Base-by-base conservation (phyloP, 2,888 invertebrate genomes). In the Pterobdella sp. region DNA sequence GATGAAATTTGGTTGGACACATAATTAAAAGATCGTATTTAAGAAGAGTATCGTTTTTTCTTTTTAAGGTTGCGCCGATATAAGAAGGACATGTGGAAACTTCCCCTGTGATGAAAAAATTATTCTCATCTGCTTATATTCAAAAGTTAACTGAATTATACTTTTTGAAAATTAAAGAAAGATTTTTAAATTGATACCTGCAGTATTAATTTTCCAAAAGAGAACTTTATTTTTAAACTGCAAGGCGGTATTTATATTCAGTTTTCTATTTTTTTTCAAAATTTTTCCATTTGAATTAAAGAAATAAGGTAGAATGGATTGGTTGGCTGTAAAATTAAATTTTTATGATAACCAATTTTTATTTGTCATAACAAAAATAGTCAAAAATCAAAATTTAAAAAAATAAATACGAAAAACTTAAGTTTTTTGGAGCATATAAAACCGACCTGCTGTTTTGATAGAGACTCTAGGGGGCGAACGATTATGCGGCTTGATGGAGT, bases 241-340 rank as follows among this genome's bases (percentile, higher is more conserved):
- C 18, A 56, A 22, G 4, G 26, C 4, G 31, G 34, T 49, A 2
- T 69, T 69, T 31, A 69, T 10, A 2, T 52, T 22, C 1, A 52
- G 49, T n/a, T 52, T 69, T 69, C 32, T 14, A 1, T 2, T 49
- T 3, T 49, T 10, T 52, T 32, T 49, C 22, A 69, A 49, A 32
- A 69, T 26, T 31, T 34, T 14, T 26, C 37, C 37, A 31, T 69
- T 69, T 0, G 69, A n/a, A 2, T 26, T 49, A 32, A 69, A 69
- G 37, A 69, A 69, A 32, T 69, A n/a, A 1, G 49, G 32, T 1
- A 69, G 69, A 34, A 69, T 69, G 22, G 69, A 69, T 52, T 69
- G 69, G 34, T 69, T 69, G 69, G 52, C 69, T 69, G 69, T 34
- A 42, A 36, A 68, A 35, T 35, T 22, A 37, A 34, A 42, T 14